A percentile compares a stretch with the other conserved stretches of the same genome.
Conservation (phyloP, 2,888 invertebrate genomes). For the Pteria penguin region DNA sequence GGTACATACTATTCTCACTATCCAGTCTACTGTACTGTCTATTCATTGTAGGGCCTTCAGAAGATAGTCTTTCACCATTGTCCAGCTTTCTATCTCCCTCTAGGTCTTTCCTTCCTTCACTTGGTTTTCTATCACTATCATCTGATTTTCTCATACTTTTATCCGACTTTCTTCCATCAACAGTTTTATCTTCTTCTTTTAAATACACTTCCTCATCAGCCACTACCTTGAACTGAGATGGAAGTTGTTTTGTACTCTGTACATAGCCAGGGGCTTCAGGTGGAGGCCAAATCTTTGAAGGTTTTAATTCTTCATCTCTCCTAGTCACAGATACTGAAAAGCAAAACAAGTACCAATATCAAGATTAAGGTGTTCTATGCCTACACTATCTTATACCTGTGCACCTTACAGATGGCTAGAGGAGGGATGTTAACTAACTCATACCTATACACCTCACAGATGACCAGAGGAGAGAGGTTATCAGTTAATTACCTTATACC, state of each 20-base stretch:
- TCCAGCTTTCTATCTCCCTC: too few relatives aligned
- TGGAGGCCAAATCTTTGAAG: slow-evolving; percentile 67
- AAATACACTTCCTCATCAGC: slow-evolving; percentile 6
- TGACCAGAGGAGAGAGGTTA: too few relatives aligned
- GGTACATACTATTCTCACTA: slow-evolving; percentile 8
- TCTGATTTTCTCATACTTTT: too few relatives aligned
- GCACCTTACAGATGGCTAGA: too few relatives aligned
- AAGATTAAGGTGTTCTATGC: not conserved
- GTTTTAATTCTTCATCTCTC: slow-evolving; percentile 43
- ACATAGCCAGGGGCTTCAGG: slow-evolving; percentile 63
- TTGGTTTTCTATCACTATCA: too few relatives aligned
- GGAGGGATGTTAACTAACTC: too few relatives aligned
- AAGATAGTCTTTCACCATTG: too few relatives aligned
- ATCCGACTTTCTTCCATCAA: too few relatives aligned
- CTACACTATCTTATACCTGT: not conserved
- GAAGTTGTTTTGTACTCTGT: slow-evolving; percentile 54
- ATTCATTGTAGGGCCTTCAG: not conserved
- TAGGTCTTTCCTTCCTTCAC: not conserved
- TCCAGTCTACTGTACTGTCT: slow-evolving; percentile 3
- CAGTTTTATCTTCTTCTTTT: not conserved
- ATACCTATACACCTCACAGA: too few relatives aligned
- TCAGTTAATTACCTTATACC: too few relatives aligned
- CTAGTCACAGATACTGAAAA: not conserved
- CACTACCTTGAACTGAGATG: slow-evolving; percentile 54
- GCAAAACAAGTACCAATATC: not conserved